Evolutionary conservation across 2,888 invertebrate genomes (phyloP), one percentile per base, ranked within the genome.

Genomic region (Luperina testacea): DNA sequence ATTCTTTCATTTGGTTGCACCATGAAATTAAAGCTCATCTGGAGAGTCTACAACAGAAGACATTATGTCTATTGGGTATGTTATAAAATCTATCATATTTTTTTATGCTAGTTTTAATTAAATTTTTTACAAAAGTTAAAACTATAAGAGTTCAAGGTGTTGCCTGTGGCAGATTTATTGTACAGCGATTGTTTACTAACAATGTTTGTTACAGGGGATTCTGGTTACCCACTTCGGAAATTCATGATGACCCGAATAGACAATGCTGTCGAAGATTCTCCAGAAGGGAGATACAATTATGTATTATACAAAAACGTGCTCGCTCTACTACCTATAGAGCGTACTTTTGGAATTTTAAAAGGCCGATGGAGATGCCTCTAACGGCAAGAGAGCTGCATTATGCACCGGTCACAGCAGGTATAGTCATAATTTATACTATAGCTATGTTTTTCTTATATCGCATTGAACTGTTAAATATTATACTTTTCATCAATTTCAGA

Each of bases 241-340:
- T 51, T 8, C 32, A 24, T n/a, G 70, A 71, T 57, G 70, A 71
- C 51, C 9, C 70, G 57, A 53, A 57, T 71, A 57, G 38, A 45
- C 42, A 45, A 45, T 45, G 42, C 42, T 45, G 42, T 45, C 42
- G 42, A 45, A 45, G 42, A 45, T 20, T 45, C 45, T n/a, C 68
- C 27, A 48, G 68, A 48, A 45, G 68, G 68, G 27, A 45, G 68
- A 48, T 68, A 48, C 9, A 68, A 68, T 68, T 27, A 9, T 0
- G n/a, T n/a, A n/a, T n/a, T n/a, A 9, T 1, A 1, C 45, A 68
- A 48, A 68, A 68, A 9, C 45, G 67, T 45, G 67, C 68, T 17
- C 68, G 45, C 17, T 45, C 45, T 17, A 48, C 45, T 5, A n/a
- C n/a, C n/a, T n/a, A 48, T 68, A n/a, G 67, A 68, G n/a, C 67